Evolutionary conservation across 2,888 invertebrate genomes (phyloP).

Genomic region (Cantharis rustica): DNA sequence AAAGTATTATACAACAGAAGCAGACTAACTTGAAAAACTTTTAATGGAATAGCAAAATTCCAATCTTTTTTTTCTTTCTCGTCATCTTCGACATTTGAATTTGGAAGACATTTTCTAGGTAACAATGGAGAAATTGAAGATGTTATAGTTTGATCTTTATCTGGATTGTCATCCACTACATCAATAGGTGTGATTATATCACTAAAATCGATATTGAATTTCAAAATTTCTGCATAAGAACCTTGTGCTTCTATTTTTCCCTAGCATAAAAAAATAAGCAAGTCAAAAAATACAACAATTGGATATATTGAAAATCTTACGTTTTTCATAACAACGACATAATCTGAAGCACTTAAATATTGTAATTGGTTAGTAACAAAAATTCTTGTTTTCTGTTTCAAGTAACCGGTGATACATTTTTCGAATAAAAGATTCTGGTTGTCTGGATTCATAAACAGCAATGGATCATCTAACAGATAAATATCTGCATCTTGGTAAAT

Average conservation of each 20-base stretch:
- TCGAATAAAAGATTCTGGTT: conserved; percentile 77
- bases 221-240: conserved; percentile 62
- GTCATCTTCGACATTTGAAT: neutral
- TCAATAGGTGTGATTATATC: conserved; percentile 50
- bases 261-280: conserved; percentile 42
- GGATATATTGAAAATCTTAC: neutral
- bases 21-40: neutral
- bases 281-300: neutral
- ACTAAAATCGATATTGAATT: conserved; percentile 66
- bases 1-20: neutral
- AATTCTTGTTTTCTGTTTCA: conserved; percentile 65
- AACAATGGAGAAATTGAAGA: neutral
- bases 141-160: neutral
- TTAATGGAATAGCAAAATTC: neutral
- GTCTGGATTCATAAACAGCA: conserved; percentile 78
- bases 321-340: conserved; percentile 61
- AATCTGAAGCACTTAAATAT: conserved; percentile 61
- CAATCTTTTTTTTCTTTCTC: neutral
- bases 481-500: conserved; percentile 77
- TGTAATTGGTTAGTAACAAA: conserved; percentile 76
- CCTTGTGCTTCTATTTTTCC: conserved; percentile 65
- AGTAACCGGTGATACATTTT: conserved; percentile 66
- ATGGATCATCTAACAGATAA: conserved; percentile 79
- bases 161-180: conserved; percentile 32
- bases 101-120: neutral